phyloP scores from a whole-genome alignment of 2,888 invertebrate species.

The Drosophila planitibia region DNA sequence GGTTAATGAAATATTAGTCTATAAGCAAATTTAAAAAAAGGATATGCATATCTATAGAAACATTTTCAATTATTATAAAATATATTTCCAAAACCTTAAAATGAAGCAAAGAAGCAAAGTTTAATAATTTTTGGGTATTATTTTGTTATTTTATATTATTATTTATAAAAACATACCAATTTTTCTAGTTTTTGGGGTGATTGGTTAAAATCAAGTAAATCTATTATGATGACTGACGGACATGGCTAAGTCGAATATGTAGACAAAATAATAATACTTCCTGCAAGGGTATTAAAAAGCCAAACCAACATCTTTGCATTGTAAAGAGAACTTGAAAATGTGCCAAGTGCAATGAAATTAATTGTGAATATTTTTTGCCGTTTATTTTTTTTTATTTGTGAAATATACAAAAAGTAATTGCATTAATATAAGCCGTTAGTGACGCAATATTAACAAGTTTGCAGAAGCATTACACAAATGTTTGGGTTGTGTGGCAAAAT shows the following conservation, averaged over 20 bases:
- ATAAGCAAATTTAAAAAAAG: rapidly evolving
- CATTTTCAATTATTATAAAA: not conserved
- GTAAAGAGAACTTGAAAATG: slow-evolving; percentile 5
- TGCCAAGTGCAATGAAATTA: slow-evolving; percentile 30
- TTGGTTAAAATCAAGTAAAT: not conserved
- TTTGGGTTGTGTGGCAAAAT: slow-evolving; percentile 57
- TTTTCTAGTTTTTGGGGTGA: not conserved
- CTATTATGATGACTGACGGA: not conserved
- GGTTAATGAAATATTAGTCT: not conserved
- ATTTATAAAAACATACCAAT: not conserved
- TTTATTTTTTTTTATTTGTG: slow-evolving; percentile 42
- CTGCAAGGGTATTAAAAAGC: not conserved
- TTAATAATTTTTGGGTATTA: not conserved
- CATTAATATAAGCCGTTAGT: slow-evolving; percentile 57
- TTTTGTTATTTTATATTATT: not conserved
- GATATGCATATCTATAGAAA: not conserved
- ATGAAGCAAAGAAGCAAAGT: not conserved
- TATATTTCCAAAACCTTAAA: not conserved
- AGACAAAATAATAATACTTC: not conserved
- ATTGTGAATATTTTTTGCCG: slow-evolving; percentile 35
- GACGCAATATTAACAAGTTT: not conserved
- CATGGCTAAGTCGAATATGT: not conserved
- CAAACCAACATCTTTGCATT: not conserved
- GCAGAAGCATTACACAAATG: slow-evolving; percentile 49
- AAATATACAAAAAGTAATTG: slow-evolving; percentile 66